Conservation (phyloP, 2,797 vertebrate genomes). For the Neosilurus mollespiculum region DNA sequence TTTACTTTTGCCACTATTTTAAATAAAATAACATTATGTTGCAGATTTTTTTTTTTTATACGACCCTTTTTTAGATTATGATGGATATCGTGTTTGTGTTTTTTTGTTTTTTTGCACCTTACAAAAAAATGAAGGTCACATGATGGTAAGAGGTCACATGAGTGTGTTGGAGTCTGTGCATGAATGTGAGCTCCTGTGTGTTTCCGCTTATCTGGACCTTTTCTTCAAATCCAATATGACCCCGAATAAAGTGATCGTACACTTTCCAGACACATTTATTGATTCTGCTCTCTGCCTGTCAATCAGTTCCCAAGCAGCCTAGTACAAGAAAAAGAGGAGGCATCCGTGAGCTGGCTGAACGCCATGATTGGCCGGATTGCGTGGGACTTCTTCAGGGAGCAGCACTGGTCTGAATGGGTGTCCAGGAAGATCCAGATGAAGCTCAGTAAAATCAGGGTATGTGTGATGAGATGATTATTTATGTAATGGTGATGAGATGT, state of each 20-base stretch:
- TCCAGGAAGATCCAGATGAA: slow-evolving; percentile 99
- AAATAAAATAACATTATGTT: not conserved
- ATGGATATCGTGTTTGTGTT: not conserved
- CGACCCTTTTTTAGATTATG: not conserved
- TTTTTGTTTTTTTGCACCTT: not conserved
- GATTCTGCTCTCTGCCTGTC: slow-evolving; percentile 34
- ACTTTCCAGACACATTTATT: not conserved
- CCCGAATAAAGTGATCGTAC: not conserved
- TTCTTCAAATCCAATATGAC: not conserved
- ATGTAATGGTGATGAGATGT: too few relatives aligned
- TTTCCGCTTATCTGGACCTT: not conserved
- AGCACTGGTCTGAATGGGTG: slow-evolving; percentile 89
- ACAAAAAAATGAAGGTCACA: slow-evolving; percentile 3
- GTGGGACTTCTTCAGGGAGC: slow-evolving; percentile 96
- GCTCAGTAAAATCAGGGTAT: slow-evolving; percentile 96
- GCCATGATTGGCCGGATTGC: slow-evolving; percentile 86
- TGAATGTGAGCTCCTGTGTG: not conserved
- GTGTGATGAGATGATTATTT: slow-evolving; percentile 21
- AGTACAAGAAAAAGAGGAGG: slow-evolving; percentile 74
- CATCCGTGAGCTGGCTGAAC: slow-evolving; percentile 89
- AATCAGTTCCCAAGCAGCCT: slow-evolving; percentile 74
- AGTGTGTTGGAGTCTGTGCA: slow-evolving; percentile 15
- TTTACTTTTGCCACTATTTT: not conserved
- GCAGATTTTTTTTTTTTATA: not conserved
- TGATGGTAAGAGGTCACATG: slow-evolving; percentile 21